Base-by-base conservation (phyloP, 1,140 invertebrate genomes). In the Tribolium castaneum region DNA sequence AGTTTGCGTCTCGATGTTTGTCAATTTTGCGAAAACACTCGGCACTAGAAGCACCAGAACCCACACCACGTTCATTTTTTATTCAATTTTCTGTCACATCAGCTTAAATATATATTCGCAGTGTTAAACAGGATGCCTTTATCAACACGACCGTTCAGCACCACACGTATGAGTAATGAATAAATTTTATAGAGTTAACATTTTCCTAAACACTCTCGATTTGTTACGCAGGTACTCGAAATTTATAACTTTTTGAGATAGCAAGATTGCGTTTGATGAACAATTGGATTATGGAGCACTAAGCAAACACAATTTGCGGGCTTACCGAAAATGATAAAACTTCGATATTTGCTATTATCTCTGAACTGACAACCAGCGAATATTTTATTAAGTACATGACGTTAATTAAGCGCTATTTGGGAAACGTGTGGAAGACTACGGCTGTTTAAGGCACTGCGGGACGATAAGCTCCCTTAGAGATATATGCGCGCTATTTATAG, bases 101-200 rank as follows among this genome's bases (percentile, higher is more conserved):
- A 66, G 59, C 59, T 34, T 13, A 35, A 34, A 34, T 25, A 25
- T 13, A 9, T 30, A 66, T 66, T 66, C 19, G 59, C 59, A 66
- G 25, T 66, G 59, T 35, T 66, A 66, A 66, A 66, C 59, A 66
- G 59, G 59, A 66, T 35, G 59, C 59, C 30, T 66, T 66, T 66
- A 66, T 66, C 59, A 66, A 66, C 9, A 34, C 59, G 19, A 34
- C 59, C n/a, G 59, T 66, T 66, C 30, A 35, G 59, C 59, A 66
- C 30, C 59, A 66, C 59, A 66, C 30, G 10, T 35, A 13, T 66
- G 59, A 66, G 59, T 66, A 66, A 66, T 66, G 59, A 66, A 34
- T 66, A 66, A 66, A 66, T 66, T 34, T 35, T 35, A 66, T 35
- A 35, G 39, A 45, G 39, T 34, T 66, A 66, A n/a, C 25, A 66